These are phyloP conservation scores for Mycetomoellerius zeteki DNA, from an alignment of 1,140 invertebrate species.

Conservation along the genomic window DNA sequence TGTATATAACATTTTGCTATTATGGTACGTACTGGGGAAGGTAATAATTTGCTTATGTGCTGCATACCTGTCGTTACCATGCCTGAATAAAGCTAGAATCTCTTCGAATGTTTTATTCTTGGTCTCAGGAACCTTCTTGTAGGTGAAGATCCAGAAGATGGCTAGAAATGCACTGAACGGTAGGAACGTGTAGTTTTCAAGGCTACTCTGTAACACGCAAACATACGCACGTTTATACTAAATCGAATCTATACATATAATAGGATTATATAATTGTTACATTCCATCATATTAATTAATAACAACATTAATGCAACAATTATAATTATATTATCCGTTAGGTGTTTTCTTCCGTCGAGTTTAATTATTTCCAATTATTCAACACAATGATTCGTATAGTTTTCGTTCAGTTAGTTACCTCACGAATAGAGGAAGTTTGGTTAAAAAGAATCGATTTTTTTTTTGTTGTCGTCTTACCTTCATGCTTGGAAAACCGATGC, in stretches of 20 bases:
- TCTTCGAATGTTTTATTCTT: constrained; percentile 99
- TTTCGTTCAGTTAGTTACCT: not conserved
- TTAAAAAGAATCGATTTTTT: not conserved
- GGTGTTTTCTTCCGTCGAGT: not conserved
- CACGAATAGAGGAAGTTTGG: not conserved
- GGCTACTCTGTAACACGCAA: constrained; percentile 90
- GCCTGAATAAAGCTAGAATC: constrained; percentile 96
- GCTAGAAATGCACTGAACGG: constrained; percentile 98
- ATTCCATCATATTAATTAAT: not conserved
- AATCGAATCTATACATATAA: not conserved
- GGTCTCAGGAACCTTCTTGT: constrained; percentile 99
- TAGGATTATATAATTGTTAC: not conserved
- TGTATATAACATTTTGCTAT: constrained; percentile 74
- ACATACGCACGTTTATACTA: not conserved
- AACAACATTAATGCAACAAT: not conserved
- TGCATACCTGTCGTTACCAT: constrained; percentile 94
- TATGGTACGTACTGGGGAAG: constrained; percentile 74
- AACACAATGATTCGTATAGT: not conserved
- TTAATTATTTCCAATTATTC: not conserved
- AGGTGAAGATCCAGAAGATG: constrained; percentile 99
- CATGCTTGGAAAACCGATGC: constrained; percentile 97
- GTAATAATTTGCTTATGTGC: constrained; percentile 75
- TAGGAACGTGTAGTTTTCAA: constrained; percentile 98
- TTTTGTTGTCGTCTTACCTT: constrained; percentile 90
- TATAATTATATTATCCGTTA: too few relatives aligned